Evolutionary conservation across 2,888 invertebrate genomes (phyloP).

Genomic region (Vanessa cardui): DNA sequence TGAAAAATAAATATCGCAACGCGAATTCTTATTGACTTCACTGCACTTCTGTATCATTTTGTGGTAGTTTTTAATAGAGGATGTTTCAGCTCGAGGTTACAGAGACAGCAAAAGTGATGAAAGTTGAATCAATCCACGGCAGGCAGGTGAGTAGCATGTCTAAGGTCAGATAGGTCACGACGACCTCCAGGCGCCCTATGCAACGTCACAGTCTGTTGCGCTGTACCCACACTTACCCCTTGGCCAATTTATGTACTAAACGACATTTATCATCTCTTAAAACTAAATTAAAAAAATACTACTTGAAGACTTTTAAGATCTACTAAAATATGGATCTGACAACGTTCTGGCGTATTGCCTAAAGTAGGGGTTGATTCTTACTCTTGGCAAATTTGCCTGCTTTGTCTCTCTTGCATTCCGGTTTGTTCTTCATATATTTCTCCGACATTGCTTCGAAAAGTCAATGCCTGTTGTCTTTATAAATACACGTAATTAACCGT

Average conservation of each 20-base stretch:
- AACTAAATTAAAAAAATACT: not conserved
- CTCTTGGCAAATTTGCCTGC: conserved; percentile 1
- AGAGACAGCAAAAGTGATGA: conserved; percentile 11
- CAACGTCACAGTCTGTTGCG: conserved; percentile 36
- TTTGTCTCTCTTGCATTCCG: not conserved
- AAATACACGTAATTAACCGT: not conserved
- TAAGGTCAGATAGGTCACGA: conserved; percentile 49
- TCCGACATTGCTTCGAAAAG: not conserved
- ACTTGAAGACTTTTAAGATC: not conserved
- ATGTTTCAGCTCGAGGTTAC: conserved; percentile 3
- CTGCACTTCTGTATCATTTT: no score
- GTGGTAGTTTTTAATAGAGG: no score
- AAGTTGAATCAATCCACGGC: conserved; percentile 14
- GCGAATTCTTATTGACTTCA: not conserved
- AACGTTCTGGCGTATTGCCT: conserved; percentile 3
- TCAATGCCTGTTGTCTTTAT: not conserved
- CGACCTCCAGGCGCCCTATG: conserved; percentile 49
- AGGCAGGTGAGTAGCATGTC: conserved; percentile 43
- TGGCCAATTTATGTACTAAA: conserved; percentile 3
- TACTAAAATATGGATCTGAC: conserved; percentile 5
- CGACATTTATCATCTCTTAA: not conserved
- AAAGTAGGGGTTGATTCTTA: conserved; percentile 11
- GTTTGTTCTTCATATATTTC: not conserved
- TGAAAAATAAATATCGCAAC: not conserved
- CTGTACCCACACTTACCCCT: conserved; percentile 20